Conservation (phyloP, 2,888 invertebrate genomes). For the Leucophenga maculata region DNA sequence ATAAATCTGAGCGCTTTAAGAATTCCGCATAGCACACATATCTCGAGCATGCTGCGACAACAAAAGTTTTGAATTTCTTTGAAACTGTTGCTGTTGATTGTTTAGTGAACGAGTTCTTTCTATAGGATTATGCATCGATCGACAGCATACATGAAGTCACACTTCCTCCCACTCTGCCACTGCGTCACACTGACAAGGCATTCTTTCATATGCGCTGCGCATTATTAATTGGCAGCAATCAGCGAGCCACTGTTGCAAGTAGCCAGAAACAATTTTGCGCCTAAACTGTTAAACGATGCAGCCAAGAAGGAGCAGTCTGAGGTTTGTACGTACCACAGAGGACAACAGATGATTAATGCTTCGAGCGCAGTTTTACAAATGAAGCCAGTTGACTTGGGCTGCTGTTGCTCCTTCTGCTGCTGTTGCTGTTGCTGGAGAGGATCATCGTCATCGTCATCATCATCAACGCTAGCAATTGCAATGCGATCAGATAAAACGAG, state of each 20-base stretch:
- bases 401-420: background rate
- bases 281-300: conserved; percentile 52
- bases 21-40: too few relatives aligned
- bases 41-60: too few relatives aligned
- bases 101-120: too few relatives aligned
- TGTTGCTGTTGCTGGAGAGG: background rate
- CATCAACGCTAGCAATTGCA: too few relatives aligned
- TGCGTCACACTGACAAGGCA: background rate
- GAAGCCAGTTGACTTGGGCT: conserved; percentile 14
- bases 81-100: too few relatives aligned
- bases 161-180: conserved; percentile 13
- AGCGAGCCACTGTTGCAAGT: conserved; percentile 52
- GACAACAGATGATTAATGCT: conserved; percentile 27
- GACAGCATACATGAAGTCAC: too few relatives aligned
- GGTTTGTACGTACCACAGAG: too few relatives aligned
- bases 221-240: conserved; percentile 59
- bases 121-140: too few relatives aligned
- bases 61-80: too few relatives aligned
- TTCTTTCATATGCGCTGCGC: background rate
- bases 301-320: too few relatives aligned
- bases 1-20: conserved; percentile 40
- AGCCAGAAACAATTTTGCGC: conserved; percentile 62
- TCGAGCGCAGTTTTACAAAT: background rate
- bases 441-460: background rate
- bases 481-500: conserved; percentile 9